These are phyloP conservation scores for Lamprotornis superbus DNA, from an alignment of 2,113 vertebrate species.

Conservation along the genomic window DNA sequence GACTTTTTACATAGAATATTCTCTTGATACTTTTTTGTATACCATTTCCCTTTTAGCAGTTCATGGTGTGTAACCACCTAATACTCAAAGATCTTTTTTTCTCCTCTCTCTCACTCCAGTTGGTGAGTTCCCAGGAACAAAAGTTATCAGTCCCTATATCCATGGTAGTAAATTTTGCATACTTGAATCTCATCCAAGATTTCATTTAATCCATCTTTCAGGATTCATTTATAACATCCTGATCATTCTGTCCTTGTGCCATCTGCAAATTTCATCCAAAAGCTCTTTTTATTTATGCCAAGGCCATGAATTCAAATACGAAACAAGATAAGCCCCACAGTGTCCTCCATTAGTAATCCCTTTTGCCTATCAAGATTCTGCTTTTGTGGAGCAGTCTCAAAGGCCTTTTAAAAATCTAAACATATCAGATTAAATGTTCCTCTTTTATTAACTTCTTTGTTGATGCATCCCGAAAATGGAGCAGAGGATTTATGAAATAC, in stretches of 20 bases:
- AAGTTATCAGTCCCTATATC: background rate
- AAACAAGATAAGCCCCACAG: slow-evolving; percentile 18
- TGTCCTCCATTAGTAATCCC: slow-evolving; percentile 15
- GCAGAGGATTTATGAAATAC: slow-evolving; percentile 4
- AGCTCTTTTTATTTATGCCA: slow-evolving; percentile 11
- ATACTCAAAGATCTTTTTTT: background rate
- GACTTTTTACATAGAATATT: background rate
- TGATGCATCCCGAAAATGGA: background rate
- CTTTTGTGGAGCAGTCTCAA: background rate
- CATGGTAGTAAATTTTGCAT: background rate
- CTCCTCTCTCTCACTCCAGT: background rate
- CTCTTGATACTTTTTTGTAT: background rate
- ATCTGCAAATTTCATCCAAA: slow-evolving; percentile 22
- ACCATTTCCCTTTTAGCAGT: background rate
- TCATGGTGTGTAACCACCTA: background rate
- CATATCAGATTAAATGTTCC: slow-evolving; percentile 14
- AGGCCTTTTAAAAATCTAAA: slow-evolving; percentile 19
- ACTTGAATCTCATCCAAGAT: background rate
- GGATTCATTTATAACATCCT: background rate
- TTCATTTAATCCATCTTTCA: slow-evolving; percentile 10
- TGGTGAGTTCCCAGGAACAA: background rate
- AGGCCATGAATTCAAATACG: background rate
- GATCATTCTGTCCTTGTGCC: background rate
- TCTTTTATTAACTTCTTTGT: slow-evolving; percentile 38
- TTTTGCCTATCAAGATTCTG: background rate